Evolutionary conservation across 2,113 vertebrate species (phyloP).

Genomic region (Xerus inauris): DNA sequence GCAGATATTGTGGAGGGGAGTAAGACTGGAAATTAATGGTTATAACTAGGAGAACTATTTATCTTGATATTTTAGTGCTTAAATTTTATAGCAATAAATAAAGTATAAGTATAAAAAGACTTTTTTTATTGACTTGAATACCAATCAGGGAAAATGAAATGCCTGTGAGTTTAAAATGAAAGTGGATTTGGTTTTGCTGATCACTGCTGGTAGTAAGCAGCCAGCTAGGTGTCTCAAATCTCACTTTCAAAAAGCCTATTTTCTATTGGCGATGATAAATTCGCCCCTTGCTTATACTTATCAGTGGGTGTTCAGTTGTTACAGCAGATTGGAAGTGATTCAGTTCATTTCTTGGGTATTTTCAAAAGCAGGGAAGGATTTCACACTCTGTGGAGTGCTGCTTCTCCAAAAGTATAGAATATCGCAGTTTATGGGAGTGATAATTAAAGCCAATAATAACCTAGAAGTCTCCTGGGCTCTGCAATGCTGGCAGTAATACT

Average conservation of each 20-base stretch:
- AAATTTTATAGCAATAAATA: constrained; percentile 68
- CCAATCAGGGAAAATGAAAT: constrained; percentile 71
- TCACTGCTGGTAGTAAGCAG: constrained; percentile 63
- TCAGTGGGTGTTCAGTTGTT: constrained; percentile 80
- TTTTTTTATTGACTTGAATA: constrained; percentile 61
- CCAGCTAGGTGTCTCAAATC: constrained; percentile 68
- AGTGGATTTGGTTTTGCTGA: constrained; percentile 72
- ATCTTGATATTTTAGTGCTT: constrained; percentile 62
- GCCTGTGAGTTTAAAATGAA: constrained; percentile 68
- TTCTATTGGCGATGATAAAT: constrained; percentile 78
- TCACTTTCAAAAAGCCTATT: constrained; percentile 79
- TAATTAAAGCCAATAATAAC: constrained; percentile 83
- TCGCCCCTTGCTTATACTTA: constrained; percentile 78
- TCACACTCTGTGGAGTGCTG: constrained; percentile 77
- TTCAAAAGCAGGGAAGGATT: constrained; percentile 78
- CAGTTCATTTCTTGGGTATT: constrained; percentile 74
- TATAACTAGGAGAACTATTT: constrained; percentile 54
- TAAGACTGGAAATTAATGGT: constrained; percentile 40
- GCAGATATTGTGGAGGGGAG: background rate
- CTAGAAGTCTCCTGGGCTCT: constrained; percentile 54
- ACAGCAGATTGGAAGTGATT: constrained; percentile 76
- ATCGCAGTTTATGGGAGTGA: constrained; percentile 75
- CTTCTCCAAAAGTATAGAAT: constrained; percentile 73
- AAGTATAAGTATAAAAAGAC: constrained; percentile 34
- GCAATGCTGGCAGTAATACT: constrained; percentile 37